A percentile compares a stretch with the other conserved stretches of the same genome.
Conservation (phyloP, 2,888 invertebrate species). For the Sacculina carcini region DNA sequence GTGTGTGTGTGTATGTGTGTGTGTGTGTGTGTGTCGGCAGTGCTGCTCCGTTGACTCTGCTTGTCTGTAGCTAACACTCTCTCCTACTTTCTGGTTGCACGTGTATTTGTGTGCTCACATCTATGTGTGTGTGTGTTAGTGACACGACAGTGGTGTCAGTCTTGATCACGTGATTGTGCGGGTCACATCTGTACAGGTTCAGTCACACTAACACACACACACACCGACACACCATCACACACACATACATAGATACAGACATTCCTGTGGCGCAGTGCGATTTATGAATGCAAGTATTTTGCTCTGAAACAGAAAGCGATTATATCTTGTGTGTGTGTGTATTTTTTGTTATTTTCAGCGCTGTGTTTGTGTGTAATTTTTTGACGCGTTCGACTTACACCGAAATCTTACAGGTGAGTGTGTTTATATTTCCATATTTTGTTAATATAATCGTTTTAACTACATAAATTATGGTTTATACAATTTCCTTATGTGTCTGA, state of each 20-base stretch:
- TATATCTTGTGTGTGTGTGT: too few species aligned
- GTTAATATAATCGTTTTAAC: too few species aligned
- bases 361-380: not conserved
- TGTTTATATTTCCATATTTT: not conserved
- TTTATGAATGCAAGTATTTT: not conserved
- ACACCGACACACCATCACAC: not conserved
- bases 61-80: too few species aligned
- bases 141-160: too few species aligned
- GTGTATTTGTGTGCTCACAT: too few species aligned
- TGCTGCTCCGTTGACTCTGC: not conserved
- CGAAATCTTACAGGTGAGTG: not conserved
- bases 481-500: too few species aligned
- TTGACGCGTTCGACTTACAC: not conserved
- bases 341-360: not conserved
- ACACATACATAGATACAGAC: not conserved
- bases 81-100: too few species aligned
- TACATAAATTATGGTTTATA: too few species aligned
- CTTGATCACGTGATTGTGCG: too few species aligned
- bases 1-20: not conserved
- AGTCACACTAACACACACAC: not conserved
- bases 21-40: not conserved
- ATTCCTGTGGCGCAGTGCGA: not conserved
- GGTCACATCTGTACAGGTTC: not conserved
- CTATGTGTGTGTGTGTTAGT: too few species aligned
- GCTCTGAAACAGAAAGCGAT: not conserved